Evolutionary conservation across 2,888 invertebrate species (phyloP).

Genomic region (Catonia carolina): DNA sequence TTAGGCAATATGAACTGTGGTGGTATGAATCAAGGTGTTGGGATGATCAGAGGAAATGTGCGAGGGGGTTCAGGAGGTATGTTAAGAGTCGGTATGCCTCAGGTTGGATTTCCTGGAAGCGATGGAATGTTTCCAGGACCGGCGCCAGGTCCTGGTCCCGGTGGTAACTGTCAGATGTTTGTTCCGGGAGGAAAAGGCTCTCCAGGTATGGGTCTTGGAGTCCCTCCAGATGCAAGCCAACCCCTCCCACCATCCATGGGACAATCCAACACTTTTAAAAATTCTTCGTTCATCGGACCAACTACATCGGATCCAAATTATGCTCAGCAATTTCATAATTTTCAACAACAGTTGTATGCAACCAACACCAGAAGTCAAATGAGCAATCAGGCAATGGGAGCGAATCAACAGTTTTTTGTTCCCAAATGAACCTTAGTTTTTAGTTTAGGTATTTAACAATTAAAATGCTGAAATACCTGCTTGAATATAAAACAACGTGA

Average conservation of each 20-base stretch:
- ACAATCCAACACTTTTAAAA: slow-evolving; percentile 61
- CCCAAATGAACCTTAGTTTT: slow-evolving; percentile 38
- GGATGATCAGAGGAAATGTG: slow-evolving; percentile 40
- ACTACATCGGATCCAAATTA: slow-evolving; percentile 85
- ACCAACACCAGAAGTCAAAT: slow-evolving; percentile 64
- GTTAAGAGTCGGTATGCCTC: slow-evolving; percentile 30
- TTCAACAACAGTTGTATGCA: slow-evolving; percentile 90
- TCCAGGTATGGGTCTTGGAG: slow-evolving; percentile 44
- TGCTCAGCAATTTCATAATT: slow-evolving; percentile 92
- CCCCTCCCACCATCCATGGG: slow-evolving; percentile 74
- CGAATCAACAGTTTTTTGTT: slow-evolving; percentile 46
- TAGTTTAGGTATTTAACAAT: background rate
- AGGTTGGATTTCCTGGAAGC: slow-evolving; percentile 30
- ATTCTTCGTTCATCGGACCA: slow-evolving; percentile 69
- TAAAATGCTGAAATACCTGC: too few species aligned
- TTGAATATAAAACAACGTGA: too few species aligned
- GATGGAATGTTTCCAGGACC: slow-evolving; percentile 31
- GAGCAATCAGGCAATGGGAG: slow-evolving; percentile 30
- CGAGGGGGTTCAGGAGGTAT: slow-evolving; percentile 30
- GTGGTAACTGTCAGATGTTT: slow-evolving; percentile 30
- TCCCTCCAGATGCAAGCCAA: slow-evolving; percentile 53
- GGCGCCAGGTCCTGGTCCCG: slow-evolving; percentile 13
- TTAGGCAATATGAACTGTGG: slow-evolving; percentile 38
- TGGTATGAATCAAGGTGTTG: slow-evolving; percentile 40
- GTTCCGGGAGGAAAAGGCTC: slow-evolving; percentile 40